Evolutionary conservation across 2,888 invertebrate species (phyloP).

Genomic region (Marasmarcha lunaedactyla): DNA sequence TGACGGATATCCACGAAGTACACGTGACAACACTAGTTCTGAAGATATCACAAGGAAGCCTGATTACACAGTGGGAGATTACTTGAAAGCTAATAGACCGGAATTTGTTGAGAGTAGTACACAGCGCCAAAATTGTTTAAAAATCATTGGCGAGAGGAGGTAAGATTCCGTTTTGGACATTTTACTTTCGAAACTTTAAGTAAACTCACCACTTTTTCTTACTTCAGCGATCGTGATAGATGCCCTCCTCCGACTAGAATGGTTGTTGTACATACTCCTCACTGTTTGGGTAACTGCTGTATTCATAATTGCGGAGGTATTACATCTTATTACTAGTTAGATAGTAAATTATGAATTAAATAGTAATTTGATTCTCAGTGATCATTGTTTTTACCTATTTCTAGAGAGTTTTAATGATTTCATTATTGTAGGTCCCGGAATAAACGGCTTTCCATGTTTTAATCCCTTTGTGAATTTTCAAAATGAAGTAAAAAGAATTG

Average conservation of each 20-base stretch:
- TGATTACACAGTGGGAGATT: slow-evolving; percentile 72
- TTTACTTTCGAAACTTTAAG: background rate
- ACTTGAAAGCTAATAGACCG: slow-evolving; percentile 77
- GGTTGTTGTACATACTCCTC: slow-evolving; percentile 45
- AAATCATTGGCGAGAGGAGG: slow-evolving; percentile 44
- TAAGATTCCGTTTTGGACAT: slow-evolving; percentile 20
- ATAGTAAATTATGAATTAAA: background rate
- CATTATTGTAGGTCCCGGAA: too few species aligned
- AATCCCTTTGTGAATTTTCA: background rate
- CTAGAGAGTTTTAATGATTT: too few species aligned
- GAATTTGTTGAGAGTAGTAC: slow-evolving; percentile 70
- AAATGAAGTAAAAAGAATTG: slow-evolving; percentile 40
- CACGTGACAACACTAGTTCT: slow-evolving; percentile 36
- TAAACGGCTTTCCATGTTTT: too few species aligned
- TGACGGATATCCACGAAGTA: slow-evolving; percentile 23
- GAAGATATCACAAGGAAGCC: slow-evolving; percentile 32
- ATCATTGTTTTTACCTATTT: too few species aligned
- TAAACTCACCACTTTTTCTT: slow-evolving; percentile 48
- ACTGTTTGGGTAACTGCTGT: slow-evolving; percentile 29
- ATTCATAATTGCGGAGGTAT: slow-evolving; percentile 39
- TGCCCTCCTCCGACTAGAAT: slow-evolving; percentile 39
- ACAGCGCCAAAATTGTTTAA: slow-evolving; percentile 44
- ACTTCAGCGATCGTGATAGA: slow-evolving; percentile 28
- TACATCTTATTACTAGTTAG: slow-evolving; percentile 1
- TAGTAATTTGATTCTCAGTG: too few species aligned